Evolutionary conservation across 2,888 invertebrate species (phyloP).

Genomic region (Scaptomyza reducta): DNA sequence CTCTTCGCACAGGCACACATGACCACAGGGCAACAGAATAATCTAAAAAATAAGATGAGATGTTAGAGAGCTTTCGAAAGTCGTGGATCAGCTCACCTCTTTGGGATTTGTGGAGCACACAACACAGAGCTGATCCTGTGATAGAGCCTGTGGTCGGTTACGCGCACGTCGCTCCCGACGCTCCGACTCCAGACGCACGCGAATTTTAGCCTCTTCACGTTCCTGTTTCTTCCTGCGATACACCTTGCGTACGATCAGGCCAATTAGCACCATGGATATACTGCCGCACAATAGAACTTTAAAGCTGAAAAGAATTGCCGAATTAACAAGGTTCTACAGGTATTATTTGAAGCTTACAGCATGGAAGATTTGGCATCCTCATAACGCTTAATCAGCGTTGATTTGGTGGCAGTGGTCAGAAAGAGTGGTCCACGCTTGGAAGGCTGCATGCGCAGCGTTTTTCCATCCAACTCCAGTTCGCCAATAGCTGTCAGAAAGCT

Average conservation of each 20-base stretch:
- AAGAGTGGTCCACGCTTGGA: slow-evolving; percentile 90
- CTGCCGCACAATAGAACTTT: slow-evolving; percentile 86
- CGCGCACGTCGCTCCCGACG: slow-evolving; percentile 88
- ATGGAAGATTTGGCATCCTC: slow-evolving; percentile 89
- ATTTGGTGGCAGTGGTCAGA: slow-evolving; percentile 91
- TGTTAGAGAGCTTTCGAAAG: neutral
- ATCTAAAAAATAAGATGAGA: slow-evolving; percentile 85
- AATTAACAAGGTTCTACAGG: neutral
- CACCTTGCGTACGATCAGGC: slow-evolving; percentile 86
- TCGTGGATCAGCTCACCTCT: slow-evolving; percentile 86
- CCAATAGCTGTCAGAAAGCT: slow-evolving; percentile 92
- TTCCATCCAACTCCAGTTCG: slow-evolving; percentile 88
- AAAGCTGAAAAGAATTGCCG: slow-evolving; percentile 82
- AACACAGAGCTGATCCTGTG: slow-evolving; percentile 90
- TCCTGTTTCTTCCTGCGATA: slow-evolving; percentile 85
- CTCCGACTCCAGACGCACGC: slow-evolving; percentile 86
- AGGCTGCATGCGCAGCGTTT: slow-evolving; percentile 89
- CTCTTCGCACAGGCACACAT: slow-evolving; percentile 95
- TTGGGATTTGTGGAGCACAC: slow-evolving; percentile 94
- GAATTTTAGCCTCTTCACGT: slow-evolving; percentile 85
- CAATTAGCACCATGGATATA: slow-evolving; percentile 85
- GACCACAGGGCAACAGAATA: slow-evolving; percentile 94
- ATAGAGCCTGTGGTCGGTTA: slow-evolving; percentile 86
- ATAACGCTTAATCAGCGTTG: slow-evolving; percentile 89
- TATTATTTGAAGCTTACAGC: slow-evolving; percentile 85